phyloP scores from a whole-genome alignment of 1,140 invertebrate genomes.

The roundworm (Caenorhabditis elegans) region WBcel235 BX284604.4:5485001-5485500 shows the following conservation, averaged over 20 bases:
- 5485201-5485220: background rate
- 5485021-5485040: background rate
- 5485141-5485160: too few species aligned
- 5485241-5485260: too few species aligned
- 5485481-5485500: conserved; percentile 35
- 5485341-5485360: conserved; percentile 32
- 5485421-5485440: background rate
- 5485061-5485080: background rate
- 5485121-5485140: too few species aligned
- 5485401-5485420: conserved; percentile 18
- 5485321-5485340: conserved; percentile 42
- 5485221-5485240: too few species aligned
- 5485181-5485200: background rate
- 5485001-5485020: background rate
- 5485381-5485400: background rate
- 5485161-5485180: too few species aligned
- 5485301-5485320: background rate
- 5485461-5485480: background rate
- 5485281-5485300: background rate
- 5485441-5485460: conserved; percentile 33
- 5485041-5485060: background rate
- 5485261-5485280: background rate
- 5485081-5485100: too few species aligned
- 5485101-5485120: too few species aligned
- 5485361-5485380: background rate